Conservation (phyloP, 1,140 invertebrate genomes). For the Zaprionus nigranus region DNA sequence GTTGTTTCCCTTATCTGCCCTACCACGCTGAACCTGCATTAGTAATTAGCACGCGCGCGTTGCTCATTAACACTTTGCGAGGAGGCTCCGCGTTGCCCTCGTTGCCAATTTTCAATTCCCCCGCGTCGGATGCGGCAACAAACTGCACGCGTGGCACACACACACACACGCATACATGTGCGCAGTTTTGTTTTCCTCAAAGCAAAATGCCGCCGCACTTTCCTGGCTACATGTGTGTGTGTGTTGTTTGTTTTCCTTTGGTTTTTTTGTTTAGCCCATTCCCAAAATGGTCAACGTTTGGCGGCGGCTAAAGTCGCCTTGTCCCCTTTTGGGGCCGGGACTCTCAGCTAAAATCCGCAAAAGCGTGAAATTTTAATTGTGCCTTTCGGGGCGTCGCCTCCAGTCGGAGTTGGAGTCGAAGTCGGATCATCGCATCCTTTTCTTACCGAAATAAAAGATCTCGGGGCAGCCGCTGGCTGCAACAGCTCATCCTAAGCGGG, state of each 20-base stretch:
- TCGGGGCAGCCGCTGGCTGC: conserved; percentile 47
- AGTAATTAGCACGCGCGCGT: conserved; percentile 68
- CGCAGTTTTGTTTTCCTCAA: conserved; percentile 14
- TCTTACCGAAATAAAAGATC: conserved; percentile 78
- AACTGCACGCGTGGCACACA: conserved; percentile 71
- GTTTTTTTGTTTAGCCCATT: conserved; percentile 29
- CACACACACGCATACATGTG: background rate
- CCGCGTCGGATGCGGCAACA: conserved; percentile 27
- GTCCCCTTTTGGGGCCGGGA: conserved; percentile 53
- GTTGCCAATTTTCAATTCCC: conserved; percentile 45
- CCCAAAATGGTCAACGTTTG: conserved; percentile 66
- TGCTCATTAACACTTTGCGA: conserved; percentile 31
- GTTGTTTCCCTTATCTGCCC: background rate
- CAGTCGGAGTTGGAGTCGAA: background rate
- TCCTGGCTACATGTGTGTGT: background rate
- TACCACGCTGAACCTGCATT: conserved; percentile 32
- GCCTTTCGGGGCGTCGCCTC: conserved; percentile 78
- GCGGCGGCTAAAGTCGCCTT: conserved; percentile 43
- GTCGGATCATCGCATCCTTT: conserved; percentile 34
- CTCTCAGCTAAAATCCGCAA: conserved; percentile 22
- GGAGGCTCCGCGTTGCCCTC: conserved; percentile 36
- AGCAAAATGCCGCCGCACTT: conserved; percentile 67
- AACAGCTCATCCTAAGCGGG: conserved; percentile 62
- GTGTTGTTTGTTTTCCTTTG: conserved; percentile 7
- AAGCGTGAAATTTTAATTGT: conserved; percentile 82